Evolutionary conservation across 2,797 vertebrate species (phyloP).

Genomic region (Scyliorhinus canicula): DNA sequence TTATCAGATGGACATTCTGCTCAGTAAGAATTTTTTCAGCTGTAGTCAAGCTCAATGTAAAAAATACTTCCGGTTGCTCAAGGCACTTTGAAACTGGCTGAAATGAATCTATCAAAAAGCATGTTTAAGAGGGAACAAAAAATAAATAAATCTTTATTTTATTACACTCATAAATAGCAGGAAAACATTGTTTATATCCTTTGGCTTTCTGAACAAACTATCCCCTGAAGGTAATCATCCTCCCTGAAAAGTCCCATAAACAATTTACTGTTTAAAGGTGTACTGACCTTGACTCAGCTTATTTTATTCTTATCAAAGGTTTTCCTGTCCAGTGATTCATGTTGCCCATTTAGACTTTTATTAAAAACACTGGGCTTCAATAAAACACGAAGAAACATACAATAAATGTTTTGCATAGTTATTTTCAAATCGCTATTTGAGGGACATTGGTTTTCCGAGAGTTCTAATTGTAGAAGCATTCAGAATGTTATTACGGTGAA

Average conservation of each 20-base stretch:
- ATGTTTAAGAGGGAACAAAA: slow-evolving; percentile 37
- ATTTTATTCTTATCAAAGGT: slow-evolving; percentile 32
- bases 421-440: slow-evolving; percentile 13
- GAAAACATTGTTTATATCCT: slow-evolving; percentile 38
- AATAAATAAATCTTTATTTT: slow-evolving; percentile 37
- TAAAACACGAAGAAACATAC: not conserved
- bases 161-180: slow-evolving; percentile 32
- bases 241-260: slow-evolving; percentile 34
- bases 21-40: not conserved
- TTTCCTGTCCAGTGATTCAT: slow-evolving; percentile 32
- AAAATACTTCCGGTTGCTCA: slow-evolving; percentile 36
- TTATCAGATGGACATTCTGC: not conserved
- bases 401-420: not conserved
- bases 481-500: not conserved
- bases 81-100: slow-evolving; percentile 31
- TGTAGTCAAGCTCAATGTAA: not conserved
- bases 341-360: not conserved
- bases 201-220: slow-evolving; percentile 38
- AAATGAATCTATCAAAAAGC: slow-evolving; percentile 35
- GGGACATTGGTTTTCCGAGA: not conserved
- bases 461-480: not conserved
- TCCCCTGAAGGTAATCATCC: slow-evolving; percentile 32
- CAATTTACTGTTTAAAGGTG: slow-evolving; percentile 35
- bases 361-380: slow-evolving; percentile 25
- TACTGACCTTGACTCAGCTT: slow-evolving; percentile 17